Evolutionary conservation across 2,888 invertebrate genomes (phyloP), one percentile per base, ranked within the genome.

Genomic region (Thymelicus acteon): DNA sequence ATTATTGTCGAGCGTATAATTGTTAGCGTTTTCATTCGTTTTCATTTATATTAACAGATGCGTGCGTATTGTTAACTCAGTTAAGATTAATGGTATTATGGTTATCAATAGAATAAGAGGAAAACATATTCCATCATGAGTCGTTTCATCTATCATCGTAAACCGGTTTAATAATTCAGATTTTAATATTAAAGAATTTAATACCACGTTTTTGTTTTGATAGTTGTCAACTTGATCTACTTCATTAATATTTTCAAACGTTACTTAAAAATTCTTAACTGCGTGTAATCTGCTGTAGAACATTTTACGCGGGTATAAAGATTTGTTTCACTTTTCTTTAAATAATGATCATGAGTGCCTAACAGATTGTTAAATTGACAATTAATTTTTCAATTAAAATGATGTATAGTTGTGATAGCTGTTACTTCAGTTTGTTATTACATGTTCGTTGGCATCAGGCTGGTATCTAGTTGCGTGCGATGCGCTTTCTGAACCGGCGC

Each of bases 401-500:
- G 60, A 60, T 60, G 40, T 44, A 15, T 60, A 2, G 39, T 24
- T 15, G 7, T 58, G 39, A 61, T 31, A 64, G 52, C 6, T 13
- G 64, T 39, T 39, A 52, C 64, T 52, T 64, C 39, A 64, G 64
- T 64, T 52, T 39, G 49, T 31, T 49, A 39, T 54, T 60, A 60
- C 57, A 37, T 13, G 65, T 13, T 44, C 49, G 62, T 57, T 47
- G 52, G 12, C 52, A 44, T 44, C 31, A 60, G 40, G 31, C n/a
- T 54, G 62, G n/a, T 49, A 10, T 57, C 4, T 15, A 8, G 57
- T 71, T 75, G 85, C 85, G 84, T 85, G 85, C 74, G 89, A 84
- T 74, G 76, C 89, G 89, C 90, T 90, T 90, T 90, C 90, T 89
- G 81, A 79, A 72, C 82, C 40, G 10, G 40, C 75, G 67, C 71